These are phyloP conservation scores for Archips crataeganus DNA, from an alignment of 2,888 invertebrate genomes.

Conservation along the genomic window DNA sequence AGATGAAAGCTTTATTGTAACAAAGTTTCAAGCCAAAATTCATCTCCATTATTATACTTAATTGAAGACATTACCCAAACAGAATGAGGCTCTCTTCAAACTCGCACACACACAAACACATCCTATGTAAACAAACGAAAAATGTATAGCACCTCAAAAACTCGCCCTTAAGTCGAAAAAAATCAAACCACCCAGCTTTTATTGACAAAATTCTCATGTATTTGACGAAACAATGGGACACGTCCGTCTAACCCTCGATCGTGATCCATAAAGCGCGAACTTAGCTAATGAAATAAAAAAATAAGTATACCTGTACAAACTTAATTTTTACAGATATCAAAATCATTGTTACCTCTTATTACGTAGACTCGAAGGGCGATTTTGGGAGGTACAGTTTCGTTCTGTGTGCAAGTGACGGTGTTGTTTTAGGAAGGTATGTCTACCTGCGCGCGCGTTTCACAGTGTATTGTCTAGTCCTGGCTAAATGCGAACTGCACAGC, in stretches of 20 bases:
- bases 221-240: conserved; percentile 82
- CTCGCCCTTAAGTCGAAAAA: conserved; percentile 52
- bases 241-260: conserved; percentile 78
- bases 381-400: conserved; percentile 28
- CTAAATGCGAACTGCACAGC: conserved; percentile 79
- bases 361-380: conserved; percentile 48
- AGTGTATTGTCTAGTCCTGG: conserved; percentile 78
- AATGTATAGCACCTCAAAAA: conserved; percentile 42
- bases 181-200: conserved; percentile 73
- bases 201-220: conserved; percentile 81
- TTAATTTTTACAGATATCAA: conserved; percentile 39
- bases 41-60: neutral
- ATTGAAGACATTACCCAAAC: neutral
- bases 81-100: conserved; percentile 6
- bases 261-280: conserved; percentile 84
- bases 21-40: too few relatives aligned
- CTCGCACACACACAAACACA: conserved; percentile 44
- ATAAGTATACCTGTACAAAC: conserved; percentile 74
- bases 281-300: conserved; percentile 84
- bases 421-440: conserved; percentile 54
- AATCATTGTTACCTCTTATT: neutral
- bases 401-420: conserved; percentile 1
- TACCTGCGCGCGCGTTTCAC: conserved; percentile 80
- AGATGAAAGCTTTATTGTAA: too few relatives aligned
- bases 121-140: conserved; percentile 49